Evolutionary conservation across 2,888 invertebrate species (phyloP).

Genomic region (Andrena marginata): DNA sequence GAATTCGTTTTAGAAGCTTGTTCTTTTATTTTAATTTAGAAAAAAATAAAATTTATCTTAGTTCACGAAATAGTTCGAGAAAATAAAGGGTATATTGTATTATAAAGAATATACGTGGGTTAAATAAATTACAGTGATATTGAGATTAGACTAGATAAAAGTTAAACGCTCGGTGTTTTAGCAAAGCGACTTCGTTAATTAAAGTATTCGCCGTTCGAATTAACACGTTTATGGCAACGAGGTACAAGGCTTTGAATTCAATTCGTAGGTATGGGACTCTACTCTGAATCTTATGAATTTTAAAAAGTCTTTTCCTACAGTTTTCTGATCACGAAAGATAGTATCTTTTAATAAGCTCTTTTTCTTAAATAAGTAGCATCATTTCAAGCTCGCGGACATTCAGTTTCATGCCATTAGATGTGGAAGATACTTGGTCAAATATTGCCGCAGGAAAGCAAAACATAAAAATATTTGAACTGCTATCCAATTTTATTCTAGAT

Average conservation of each 20-base stretch:
- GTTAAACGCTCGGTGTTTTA: not conserved
- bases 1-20: no score
- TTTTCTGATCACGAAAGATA: not conserved
- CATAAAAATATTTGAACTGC: no score
- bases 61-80: no score
- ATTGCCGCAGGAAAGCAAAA: not conserved
- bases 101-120: no score
- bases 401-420: not conserved
- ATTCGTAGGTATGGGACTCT: not conserved
- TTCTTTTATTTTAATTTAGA: no score
- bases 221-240: not conserved
- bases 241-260: not conserved
- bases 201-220: not conserved
- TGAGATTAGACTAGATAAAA: no score
- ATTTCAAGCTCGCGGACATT: not conserved
- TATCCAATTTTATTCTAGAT: no score
- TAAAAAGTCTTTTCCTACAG: not conserved
- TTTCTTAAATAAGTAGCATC: not conserved
- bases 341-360: not conserved
- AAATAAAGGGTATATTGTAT: no score
- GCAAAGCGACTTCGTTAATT: not conserved
- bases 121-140: no score
- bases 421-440: not conserved
- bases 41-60: no score
- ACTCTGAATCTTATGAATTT: not conserved